Conservation (phyloP, 2,797 vertebrate genomes). For the Philypnodon macrostomus region DNA sequence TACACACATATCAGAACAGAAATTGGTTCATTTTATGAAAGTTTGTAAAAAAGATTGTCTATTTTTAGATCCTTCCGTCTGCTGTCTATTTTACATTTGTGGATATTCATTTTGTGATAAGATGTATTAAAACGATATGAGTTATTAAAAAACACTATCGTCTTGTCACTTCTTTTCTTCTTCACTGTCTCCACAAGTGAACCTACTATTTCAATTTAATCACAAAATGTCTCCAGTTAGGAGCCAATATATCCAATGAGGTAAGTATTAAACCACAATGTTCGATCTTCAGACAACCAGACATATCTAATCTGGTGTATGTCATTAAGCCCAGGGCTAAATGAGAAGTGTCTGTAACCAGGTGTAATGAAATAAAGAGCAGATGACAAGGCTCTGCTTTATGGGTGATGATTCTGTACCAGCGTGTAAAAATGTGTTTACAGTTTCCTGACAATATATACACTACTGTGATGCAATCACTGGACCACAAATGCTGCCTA, state of each 20-base stretch:
- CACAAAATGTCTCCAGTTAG: conserved; percentile 16
- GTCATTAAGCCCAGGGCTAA: conserved; percentile 20
- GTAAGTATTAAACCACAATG: conserved; percentile 2
- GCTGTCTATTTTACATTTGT: conserved; percentile 5
- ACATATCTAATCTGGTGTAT: conserved; percentile 17
- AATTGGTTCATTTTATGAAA: conserved; percentile 33
- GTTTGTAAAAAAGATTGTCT: neutral
- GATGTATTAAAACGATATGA: conserved; percentile 7
- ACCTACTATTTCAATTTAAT: conserved; percentile 17
- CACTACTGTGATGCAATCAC: conserved; percentile 1
- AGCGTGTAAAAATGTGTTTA: neutral
- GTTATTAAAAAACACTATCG: conserved; percentile 3
- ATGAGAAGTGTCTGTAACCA: conserved; percentile 12
- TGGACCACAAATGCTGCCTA: neutral
- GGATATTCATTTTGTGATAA: conserved; percentile 25
- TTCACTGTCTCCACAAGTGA: conserved; percentile 6
- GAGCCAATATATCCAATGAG: conserved; percentile 12
- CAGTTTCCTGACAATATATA: neutral
- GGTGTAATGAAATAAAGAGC: conserved; percentile 39
- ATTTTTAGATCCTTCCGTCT: neutral
- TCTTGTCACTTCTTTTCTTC: conserved; percentile 13
- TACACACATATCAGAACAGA: conserved; percentile 18
- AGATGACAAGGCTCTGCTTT: conserved; percentile 22
- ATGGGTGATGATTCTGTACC: conserved; percentile 21
- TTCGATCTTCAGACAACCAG: conserved; percentile 20